Conservation (phyloP, 1,140 invertebrate species). For the Mya arenaria region DNA sequence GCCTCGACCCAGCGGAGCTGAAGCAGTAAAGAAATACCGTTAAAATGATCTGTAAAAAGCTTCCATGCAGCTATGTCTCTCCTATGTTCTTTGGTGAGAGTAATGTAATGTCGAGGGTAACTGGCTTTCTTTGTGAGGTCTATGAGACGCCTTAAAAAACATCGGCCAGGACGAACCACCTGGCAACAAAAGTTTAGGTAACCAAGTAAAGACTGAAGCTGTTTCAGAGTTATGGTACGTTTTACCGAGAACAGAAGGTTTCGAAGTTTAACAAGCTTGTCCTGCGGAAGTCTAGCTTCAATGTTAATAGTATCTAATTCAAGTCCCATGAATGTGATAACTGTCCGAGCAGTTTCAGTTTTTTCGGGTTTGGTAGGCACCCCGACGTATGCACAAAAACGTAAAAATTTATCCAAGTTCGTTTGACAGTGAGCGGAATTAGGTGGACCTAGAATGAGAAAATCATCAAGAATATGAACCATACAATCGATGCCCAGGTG, state of each 20-base stretch:
- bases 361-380: conserved; percentile 20
- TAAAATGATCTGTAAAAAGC: conserved; percentile 37
- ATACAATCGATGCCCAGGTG: conserved; percentile 8
- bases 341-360: background rate
- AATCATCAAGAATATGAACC: conserved; percentile 57
- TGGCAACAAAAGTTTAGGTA: conserved; percentile 38
- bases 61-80: conserved; percentile 20
- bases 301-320: conserved; percentile 19
- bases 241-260: background rate
- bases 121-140: conserved; percentile 28
- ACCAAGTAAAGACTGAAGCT: conserved; percentile 32
- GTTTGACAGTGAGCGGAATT: conserved; percentile 3
- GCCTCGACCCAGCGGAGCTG: conserved; percentile 19
- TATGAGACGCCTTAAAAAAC: conserved; percentile 31
- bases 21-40: conserved; percentile 34
- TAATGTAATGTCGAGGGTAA: conserved; percentile 45
- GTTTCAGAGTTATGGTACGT: conserved; percentile 12
- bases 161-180: conserved; percentile 23
- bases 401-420: conserved; percentile 13
- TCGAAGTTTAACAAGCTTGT: background rate
- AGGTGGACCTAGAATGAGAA: conserved; percentile 33
- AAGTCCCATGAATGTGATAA: conserved; percentile 22
- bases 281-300: conserved; percentile 2
- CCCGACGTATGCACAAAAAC: conserved; percentile 23
- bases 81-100: conserved; percentile 18